Conservation (phyloP, 2,797 vertebrate species). For the Acanthiza pusilla region DNA sequence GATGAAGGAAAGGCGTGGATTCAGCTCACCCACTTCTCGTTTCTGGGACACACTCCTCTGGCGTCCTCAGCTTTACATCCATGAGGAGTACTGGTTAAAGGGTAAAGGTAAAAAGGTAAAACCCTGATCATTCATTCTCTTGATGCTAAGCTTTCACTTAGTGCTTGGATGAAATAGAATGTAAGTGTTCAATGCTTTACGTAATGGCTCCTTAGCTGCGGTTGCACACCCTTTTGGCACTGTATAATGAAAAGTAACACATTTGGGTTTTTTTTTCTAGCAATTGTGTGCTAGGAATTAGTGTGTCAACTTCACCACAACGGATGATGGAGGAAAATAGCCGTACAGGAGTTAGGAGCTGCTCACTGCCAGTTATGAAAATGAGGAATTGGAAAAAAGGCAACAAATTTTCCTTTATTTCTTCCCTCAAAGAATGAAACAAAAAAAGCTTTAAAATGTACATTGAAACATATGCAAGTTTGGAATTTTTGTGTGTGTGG, state of each 20-base stretch:
- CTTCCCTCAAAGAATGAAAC: neutral
- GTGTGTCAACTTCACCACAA: neutral
- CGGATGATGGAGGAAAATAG: neutral
- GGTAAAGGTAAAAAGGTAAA: no score
- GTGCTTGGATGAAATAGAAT: neutral
- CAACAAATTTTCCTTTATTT: neutral
- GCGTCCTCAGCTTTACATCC: neutral
- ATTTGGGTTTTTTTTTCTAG: neutral
- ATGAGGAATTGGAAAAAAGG: constrained; percentile 37
- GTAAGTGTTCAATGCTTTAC: neutral
- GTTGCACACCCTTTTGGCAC: neutral
- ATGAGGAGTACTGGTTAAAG: neutral
- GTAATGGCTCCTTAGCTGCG: neutral
- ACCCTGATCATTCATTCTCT: neutral
- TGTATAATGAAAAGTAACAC: neutral
- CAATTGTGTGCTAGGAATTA: constrained; percentile 30
- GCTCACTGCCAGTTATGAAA: constrained; percentile 25
- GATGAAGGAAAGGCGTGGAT: neutral
- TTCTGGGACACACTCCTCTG: neutral
- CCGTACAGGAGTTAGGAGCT: neutral
- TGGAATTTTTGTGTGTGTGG: neutral
- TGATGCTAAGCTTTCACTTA: neutral
- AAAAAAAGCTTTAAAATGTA: neutral
- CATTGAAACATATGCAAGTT: neutral
- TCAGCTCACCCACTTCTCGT: neutral